A percentile compares a stretch with the other conserved stretches of the same genome.
Conservation (phyloP, 2,888 invertebrate genomes). For the Scaptomyza cyrtandrae region DNA sequence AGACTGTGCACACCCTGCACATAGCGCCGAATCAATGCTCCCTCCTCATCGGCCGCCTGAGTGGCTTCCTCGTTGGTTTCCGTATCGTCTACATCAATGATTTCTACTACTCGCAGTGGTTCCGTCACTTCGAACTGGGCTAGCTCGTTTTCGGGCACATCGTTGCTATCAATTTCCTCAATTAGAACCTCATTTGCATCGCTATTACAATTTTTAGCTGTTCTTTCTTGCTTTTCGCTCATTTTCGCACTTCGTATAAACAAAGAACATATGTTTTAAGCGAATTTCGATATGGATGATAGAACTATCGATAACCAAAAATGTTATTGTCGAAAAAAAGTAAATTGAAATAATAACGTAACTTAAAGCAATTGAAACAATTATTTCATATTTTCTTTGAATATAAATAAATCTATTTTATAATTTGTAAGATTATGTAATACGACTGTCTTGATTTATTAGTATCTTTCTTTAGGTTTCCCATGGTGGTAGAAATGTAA, state of each 20-base stretch:
- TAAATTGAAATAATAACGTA: neutral
- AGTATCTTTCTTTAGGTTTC: conserved; percentile 58
- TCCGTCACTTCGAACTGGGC: conserved; percentile 82
- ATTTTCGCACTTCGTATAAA: conserved; percentile 15
- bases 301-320: neutral
- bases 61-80: conserved; percentile 11
- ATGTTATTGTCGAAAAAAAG: neutral
- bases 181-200: conserved; percentile 64
- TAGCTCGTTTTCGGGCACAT: conserved; percentile 81
- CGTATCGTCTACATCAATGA: conserved; percentile 48
- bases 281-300: neutral
- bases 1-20: conserved; percentile 88
- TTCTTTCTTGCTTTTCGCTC: conserved; percentile 23
- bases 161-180: conserved; percentile 81
- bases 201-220: conserved; percentile 12
- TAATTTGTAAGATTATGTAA: conserved; percentile 8
- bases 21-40: conserved; percentile 88
- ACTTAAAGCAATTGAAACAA: neutral
- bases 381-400: neutral
- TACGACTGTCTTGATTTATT: conserved; percentile 2
- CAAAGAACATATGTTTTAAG: conserved; percentile 21
- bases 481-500: conserved; percentile 92
- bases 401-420: conserved; percentile 6
- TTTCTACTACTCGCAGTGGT: conserved; percentile 73
- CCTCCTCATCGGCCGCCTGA: conserved; percentile 82